These are phyloP conservation scores for Chloroclysta siterata DNA, from an alignment of 2,888 invertebrate genomes.

Conservation along the genomic window DNA sequence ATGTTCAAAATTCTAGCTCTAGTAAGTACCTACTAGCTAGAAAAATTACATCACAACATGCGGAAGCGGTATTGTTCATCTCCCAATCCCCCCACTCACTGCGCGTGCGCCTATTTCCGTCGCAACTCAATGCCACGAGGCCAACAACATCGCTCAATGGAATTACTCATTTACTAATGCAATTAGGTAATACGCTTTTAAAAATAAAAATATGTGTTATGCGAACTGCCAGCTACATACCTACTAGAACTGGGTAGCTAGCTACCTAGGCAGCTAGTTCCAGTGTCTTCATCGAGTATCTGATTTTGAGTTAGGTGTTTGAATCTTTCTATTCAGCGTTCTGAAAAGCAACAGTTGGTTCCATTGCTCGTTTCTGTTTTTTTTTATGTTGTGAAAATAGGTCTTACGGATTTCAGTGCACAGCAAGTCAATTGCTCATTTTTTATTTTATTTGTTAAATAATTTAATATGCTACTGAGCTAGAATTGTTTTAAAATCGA, in stretches of 20 bases:
- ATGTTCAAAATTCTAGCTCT: not conserved
- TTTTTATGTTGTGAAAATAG: no score
- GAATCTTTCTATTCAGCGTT: no score
- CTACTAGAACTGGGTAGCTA: not conserved
- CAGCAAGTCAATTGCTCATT: no score
- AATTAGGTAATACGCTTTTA: constrained; percentile 43
- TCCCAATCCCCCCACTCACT: constrained; percentile 5
- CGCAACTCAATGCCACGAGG: constrained; percentile 77
- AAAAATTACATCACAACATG: constrained; percentile 15
- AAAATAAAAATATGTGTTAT: constrained; percentile 33
- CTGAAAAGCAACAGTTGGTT: no score
- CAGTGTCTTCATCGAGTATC: constrained; percentile 1
- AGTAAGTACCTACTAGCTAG: not conserved
- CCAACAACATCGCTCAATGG: constrained; percentile 75
- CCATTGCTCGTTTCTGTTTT: no score
- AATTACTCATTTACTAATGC: constrained; percentile 43
- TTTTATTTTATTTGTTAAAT: no score
- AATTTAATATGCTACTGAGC: no score
- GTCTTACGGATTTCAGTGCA: no score
- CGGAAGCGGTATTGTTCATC: constrained; percentile 31
- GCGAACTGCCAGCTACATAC: constrained; percentile 9
- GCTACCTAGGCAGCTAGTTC: not conserved
- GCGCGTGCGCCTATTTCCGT: constrained; percentile 46
- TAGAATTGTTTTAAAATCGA: no score
- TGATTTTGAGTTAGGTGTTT: not conserved